These are phyloP conservation scores for Crotalus horridus DNA, from an alignment of 2,113 vertebrate species.

Conservation along the genomic window DNA sequence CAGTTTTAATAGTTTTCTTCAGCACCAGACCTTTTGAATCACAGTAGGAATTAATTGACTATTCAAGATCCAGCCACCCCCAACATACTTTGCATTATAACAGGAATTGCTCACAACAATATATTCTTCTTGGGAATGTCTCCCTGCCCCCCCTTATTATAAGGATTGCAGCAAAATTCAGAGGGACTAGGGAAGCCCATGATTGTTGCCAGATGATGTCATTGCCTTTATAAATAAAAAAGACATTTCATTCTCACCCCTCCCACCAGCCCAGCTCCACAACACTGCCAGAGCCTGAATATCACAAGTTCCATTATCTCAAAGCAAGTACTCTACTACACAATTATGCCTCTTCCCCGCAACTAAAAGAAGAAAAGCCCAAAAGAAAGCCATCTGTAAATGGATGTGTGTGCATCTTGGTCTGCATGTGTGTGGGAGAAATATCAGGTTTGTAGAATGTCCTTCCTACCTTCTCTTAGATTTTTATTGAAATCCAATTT, in stretches of 20 bases:
- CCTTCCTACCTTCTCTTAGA: slow-evolving; percentile 79
- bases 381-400: background rate
- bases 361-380: background rate
- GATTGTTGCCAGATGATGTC: background rate
- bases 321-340: background rate
- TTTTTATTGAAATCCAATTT: slow-evolving; percentile 79
- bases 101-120: background rate
- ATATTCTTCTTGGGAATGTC: background rate
- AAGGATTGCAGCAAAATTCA: background rate
- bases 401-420: background rate
- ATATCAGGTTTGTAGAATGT: background rate
- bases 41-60: background rate
- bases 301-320: background rate
- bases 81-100: background rate
- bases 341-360: background rate
- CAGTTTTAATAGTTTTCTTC: background rate
- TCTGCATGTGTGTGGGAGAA: background rate
- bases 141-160: background rate
- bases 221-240: background rate
- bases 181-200: background rate
- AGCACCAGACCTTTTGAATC: background rate
- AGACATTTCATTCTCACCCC: background rate
- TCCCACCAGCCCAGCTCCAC: background rate
- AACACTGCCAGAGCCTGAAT: background rate
- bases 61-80: background rate